These are phyloP conservation scores for Diorhabda sublineata DNA, from an alignment of 1,140 invertebrate genomes.

Conservation along the genomic window DNA sequence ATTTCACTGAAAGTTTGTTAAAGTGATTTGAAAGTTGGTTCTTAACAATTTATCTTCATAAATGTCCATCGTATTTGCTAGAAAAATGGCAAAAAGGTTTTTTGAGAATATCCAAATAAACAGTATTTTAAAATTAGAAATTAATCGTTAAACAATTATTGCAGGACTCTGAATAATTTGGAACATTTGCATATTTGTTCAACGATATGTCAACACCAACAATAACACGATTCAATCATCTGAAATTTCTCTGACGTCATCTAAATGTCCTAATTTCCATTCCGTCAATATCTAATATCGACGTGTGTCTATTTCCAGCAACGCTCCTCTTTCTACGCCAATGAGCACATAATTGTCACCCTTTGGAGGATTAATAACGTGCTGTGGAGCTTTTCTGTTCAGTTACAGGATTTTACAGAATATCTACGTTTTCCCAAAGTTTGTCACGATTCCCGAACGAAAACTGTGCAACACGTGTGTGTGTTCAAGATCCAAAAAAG, in stretches of 20 bases:
- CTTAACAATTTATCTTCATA: too few species aligned
- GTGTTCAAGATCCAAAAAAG: not conserved
- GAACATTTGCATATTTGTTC: too few species aligned
- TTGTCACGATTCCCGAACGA: not conserved
- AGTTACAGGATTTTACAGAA: not conserved
- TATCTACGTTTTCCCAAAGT: not conserved
- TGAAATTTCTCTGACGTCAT: not conserved
- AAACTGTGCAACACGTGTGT: not conserved
- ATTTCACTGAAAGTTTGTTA: too few species aligned
- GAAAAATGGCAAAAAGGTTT: too few species aligned
- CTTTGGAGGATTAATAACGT: constrained; percentile 2
- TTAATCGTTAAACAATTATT: too few species aligned
- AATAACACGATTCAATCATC: not conserved
- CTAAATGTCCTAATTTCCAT: not conserved
- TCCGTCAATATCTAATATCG: constrained; percentile 2
- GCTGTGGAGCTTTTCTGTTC: constrained; percentile 1
- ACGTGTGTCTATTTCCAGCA: not conserved
- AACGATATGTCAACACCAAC: too few species aligned
- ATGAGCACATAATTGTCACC: constrained; percentile 1
- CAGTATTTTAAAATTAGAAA: too few species aligned
- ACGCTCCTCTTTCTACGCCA: constrained; percentile 1
- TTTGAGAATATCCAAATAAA: too few species aligned
- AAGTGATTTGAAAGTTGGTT: too few species aligned
- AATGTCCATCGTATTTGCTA: too few species aligned
- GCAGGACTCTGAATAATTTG: too few species aligned